Percentiles rank a stretch among this genome's conserved stretches.
phyloP scores from a whole-genome alignment of 1,140 invertebrate genomes.

The Achroia grisella region DNA sequence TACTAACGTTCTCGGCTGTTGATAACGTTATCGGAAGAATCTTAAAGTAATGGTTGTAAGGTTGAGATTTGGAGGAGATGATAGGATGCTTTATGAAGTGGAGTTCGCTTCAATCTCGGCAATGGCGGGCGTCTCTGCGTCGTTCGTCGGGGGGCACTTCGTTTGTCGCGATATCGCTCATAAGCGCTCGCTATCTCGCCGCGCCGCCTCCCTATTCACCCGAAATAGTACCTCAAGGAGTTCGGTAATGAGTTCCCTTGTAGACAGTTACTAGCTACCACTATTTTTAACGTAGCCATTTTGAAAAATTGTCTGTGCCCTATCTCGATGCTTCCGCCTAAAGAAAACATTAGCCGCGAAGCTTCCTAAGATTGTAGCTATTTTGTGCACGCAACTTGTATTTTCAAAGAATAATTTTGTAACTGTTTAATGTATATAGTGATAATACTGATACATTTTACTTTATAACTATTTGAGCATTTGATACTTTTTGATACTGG shows the following conservation, averaged over 20 bases:
- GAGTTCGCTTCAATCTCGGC: constrained; percentile 50
- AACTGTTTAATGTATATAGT: too few relatives aligned
- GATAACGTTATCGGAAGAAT: too few relatives aligned
- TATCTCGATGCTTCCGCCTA: constrained; percentile 1
- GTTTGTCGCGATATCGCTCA: constrained; percentile 48
- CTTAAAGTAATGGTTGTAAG: too few relatives aligned
- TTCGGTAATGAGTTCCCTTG: constrained; percentile 29
- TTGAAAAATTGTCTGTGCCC: constrained; percentile 14
- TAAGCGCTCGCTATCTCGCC: constrained; percentile 57
- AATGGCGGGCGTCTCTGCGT: not conserved
- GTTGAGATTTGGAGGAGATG: too few relatives aligned
- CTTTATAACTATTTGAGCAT: too few relatives aligned
- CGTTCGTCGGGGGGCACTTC: constrained; percentile 4
- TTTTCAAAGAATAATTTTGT: not conserved
- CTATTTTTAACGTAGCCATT: constrained; percentile 27
- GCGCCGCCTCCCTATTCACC: constrained; percentile 50
- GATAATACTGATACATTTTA: too few relatives aligned
- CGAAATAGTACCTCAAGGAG: constrained; percentile 52
- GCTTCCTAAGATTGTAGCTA: not conserved
- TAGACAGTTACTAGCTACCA: constrained; percentile 32
- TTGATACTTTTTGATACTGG: too few relatives aligned
- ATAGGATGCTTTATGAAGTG: too few relatives aligned
- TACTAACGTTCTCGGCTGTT: too few relatives aligned
- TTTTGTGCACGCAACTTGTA: not conserved
- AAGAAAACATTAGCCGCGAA: not conserved